phyloP scores from a whole-genome alignment of 30 jellyfish, hydroid and myxozoan species.

The Phacellophora camtschatica region DNA sequence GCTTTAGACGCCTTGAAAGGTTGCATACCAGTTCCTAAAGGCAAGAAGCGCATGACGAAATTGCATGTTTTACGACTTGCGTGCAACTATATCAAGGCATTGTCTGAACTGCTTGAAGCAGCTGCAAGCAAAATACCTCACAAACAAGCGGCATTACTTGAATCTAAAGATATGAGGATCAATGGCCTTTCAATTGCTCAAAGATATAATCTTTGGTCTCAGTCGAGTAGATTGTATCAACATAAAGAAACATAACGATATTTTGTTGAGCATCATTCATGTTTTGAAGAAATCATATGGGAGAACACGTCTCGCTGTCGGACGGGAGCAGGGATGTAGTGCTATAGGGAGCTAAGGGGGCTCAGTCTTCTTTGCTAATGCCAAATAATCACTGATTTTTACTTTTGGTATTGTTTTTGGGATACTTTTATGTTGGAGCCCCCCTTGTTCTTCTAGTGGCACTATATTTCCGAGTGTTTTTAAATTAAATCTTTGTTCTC shows the following conservation, averaged over 20 bases:
- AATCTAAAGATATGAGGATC: slow-evolving; percentile 2
- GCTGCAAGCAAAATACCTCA: slow-evolving; percentile 10
- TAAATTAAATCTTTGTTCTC: too few relatives aligned
- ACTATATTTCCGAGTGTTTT: too few relatives aligned
- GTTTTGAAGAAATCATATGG: too few relatives aligned
- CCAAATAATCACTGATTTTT: too few relatives aligned
- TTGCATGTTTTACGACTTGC: slow-evolving; percentile 75
- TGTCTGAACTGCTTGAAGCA: slow-evolving; percentile 67
- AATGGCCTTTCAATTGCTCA: slow-evolving; percentile 67
- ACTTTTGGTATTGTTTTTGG: too few relatives aligned
- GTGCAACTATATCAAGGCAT: slow-evolving; percentile 69
- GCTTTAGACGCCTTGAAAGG: slow-evolving; percentile 86
- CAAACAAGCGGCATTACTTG: background rate
- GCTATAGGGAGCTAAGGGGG: too few relatives aligned
- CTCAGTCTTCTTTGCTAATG: too few relatives aligned
- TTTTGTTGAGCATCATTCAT: background rate
- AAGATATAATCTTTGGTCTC: slow-evolving; percentile 42
- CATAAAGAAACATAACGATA: background rate
- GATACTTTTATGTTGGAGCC: too few relatives aligned
- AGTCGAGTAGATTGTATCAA: slow-evolving; percentile 23
- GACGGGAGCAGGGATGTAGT: background rate
- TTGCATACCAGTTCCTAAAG: slow-evolving; percentile 74
- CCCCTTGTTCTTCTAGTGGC: too few relatives aligned
- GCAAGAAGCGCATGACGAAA: slow-evolving; percentile 78
- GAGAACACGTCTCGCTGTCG: too few relatives aligned